Base-by-base conservation (phyloP, 2,113 vertebrate species). In the Ahaetulla prasina region DNA sequence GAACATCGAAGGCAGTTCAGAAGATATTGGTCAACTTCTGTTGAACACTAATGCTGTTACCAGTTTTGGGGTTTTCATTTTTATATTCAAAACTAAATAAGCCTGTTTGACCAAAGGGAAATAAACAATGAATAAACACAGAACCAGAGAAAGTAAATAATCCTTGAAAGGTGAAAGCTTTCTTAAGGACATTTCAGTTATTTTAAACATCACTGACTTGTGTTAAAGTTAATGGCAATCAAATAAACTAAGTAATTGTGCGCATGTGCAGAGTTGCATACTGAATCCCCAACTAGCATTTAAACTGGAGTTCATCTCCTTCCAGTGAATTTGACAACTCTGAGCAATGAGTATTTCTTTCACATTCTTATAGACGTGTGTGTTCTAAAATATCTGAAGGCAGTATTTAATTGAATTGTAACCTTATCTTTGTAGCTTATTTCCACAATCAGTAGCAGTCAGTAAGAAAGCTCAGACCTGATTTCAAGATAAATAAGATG, bases 401-500 rank as follows among this genome's bases (percentile, higher is more conserved):
- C 39, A 92, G 53, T 57, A 30, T 85, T 86, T 93, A 94, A 95
- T 90, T 91, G 93, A n/a, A 84, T 52, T 90, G 92, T 90, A 92
- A 92, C 84, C 93, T 94, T 90, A 10, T 87, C 95, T 92, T 74
- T 63, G 18, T 53, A 93, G 39, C 55, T 68, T 47, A 91, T 50
- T 89, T 89, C 74, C 90, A 63, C 84, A 89, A 68, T 89, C 93
- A 89, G 90, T 92, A 92, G 60, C 54, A 85, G 12, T 84, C 1
- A 91, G 91, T 84, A 50, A 74, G 93, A 94, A 92, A 95, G 18
- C 91, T 94, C 63, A 85, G 18, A 23, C 87, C 80, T 47, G 1
- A 88, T 84, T 95, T 93, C 89, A 90, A 94, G 88, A 50, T 8
- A 94, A 92, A 88, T 92, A 90, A 92, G 91, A 92, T 94, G 30